Evolutionary conservation across 2,113 vertebrate genomes (phyloP).

Genomic region (Dipodomys ordii): DNA sequence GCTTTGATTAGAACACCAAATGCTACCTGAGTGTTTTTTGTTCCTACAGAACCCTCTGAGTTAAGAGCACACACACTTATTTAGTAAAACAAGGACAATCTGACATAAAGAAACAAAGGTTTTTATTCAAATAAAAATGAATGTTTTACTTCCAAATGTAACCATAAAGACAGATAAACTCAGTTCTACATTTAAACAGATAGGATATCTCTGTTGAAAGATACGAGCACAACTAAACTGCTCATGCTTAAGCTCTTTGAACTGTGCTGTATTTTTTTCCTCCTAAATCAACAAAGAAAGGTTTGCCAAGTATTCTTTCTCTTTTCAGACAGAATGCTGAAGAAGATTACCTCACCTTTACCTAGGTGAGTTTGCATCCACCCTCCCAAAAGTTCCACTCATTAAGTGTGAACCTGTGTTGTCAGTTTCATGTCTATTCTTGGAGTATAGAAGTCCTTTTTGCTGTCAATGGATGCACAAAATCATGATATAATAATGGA

Average conservation of each 20-base stretch:
- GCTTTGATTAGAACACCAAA: neutral
- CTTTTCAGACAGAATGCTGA: neutral
- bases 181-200: slow-evolving; percentile 38
- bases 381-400: neutral
- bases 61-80: neutral
- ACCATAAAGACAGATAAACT: neutral
- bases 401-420: neutral
- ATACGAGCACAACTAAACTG: neutral
- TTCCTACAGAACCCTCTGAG: neutral
- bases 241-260: neutral
- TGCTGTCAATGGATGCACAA: neutral
- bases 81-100: slow-evolving; percentile 29
- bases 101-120: neutral
- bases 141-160: slow-evolving; percentile 10
- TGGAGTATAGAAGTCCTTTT: neutral
- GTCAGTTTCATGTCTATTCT: neutral
- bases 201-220: neutral
- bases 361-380: neutral
- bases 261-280: neutral
- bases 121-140: slow-evolving; percentile 16
- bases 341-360: neutral
- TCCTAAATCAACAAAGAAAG: neutral
- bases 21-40: neutral
- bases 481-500: neutral
- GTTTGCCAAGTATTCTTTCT: neutral